Base-by-base conservation (phyloP, 2,888 invertebrate species). In the Venustoraphidia nigricollis region DNA sequence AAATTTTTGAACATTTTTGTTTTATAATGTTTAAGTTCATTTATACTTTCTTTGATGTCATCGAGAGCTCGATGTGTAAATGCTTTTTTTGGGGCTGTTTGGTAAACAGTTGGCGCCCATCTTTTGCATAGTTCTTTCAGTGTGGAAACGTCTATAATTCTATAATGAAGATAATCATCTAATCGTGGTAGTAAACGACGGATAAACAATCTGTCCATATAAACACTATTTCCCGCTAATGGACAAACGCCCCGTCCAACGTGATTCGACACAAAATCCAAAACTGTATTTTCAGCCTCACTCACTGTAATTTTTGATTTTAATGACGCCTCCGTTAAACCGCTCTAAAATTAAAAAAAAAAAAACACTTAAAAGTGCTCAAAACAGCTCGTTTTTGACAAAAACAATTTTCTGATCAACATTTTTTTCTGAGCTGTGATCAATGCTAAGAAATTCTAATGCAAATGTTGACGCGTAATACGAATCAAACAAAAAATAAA, bases 61-160 rank as follows among this genome's bases (percentile, higher is more conserved):
- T 79, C 76, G n/a, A 85, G 58, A 10, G 84, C 79, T 54, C 91
- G 73, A 60, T 92, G 91, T 1, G 64, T 57, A n/a, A 76, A 70
- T 44, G 61, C 66, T 59, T 90, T 90, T 43, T 62, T 61, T 0
- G 86, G 85, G 45, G 69, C 66, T n/a, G 58, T 60, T 10, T 70
- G 64, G 56, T 66, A 76, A 9, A 79, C 62, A 13, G 72, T 68
- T 3, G 77, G 76, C 64, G 81, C 80, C 94, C 95, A 96, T 11
- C 86, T 66, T 54, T 73, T 75, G 10, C 74, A 77, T 46, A 96
- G 63, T 66, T 95, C 94, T 63, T 94, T 95, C 13, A 97, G 67
- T 0, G 88, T 78, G 36, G 88, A 89, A 2, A 95, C 93, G 71
- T 97, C 97, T 53, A 98, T 80, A 41, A 91, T 83, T 57, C 96